A percentile compares a stretch with the other conserved stretches of the same genome.
Evolutionary conservation across 30 jellyfish, hydroid and myxozoan genomes (phyloP).

Genomic region (Hydractinia echinata): DNA sequence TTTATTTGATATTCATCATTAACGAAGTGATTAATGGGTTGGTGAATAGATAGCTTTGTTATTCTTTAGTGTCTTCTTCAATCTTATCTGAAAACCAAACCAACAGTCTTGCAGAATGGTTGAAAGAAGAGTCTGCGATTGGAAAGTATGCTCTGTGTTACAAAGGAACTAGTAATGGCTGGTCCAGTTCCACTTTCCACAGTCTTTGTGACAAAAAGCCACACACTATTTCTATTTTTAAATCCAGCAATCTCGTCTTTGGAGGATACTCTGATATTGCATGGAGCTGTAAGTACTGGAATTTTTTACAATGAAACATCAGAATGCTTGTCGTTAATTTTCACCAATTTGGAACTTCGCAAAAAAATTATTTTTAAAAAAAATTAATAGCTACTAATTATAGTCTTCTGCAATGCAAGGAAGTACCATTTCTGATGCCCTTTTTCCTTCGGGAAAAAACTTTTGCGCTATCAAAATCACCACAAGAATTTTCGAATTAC

Average conservation of each 20-base stretch:
- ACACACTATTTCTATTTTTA: not conserved
- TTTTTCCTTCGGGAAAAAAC: no score
- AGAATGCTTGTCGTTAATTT: no score
- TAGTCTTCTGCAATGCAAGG: no score
- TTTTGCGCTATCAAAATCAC: no score
- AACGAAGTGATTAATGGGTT: no score
- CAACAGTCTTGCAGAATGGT: not conserved
- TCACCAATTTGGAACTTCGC: no score
- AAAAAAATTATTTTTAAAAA: no score
- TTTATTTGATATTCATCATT: no score
- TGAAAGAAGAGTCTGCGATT: not conserved
- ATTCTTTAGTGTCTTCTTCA: not conserved
- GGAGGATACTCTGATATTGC: conserved; percentile 14
- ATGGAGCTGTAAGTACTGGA: not conserved
- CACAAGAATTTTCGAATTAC: no score
- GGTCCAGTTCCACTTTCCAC: not conserved
- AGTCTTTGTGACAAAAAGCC: not conserved
- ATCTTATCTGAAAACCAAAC: not conserved
- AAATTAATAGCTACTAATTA: no score
- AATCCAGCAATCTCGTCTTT: not conserved
- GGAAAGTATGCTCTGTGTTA: conserved; percentile 9
- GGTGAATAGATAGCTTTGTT: no score
- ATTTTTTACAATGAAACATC: not conserved
- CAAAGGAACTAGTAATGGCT: not conserved
- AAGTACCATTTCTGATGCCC: no score